Base-by-base conservation (phyloP, 2,888 invertebrate genomes). In the Trilocha varians region DNA sequence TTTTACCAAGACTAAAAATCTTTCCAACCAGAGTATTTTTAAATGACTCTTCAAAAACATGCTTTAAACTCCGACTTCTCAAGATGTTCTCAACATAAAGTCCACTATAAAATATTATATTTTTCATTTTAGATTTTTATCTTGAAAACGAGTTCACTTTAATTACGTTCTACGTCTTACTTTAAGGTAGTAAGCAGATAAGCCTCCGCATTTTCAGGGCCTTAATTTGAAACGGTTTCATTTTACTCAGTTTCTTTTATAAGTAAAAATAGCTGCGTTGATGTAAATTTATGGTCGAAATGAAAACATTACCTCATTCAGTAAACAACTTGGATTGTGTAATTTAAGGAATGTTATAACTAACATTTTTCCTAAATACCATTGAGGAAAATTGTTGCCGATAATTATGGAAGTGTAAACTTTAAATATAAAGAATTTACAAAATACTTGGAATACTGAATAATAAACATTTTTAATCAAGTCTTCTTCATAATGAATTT, bases 201-300 rank as follows among this genome's bases (percentile, higher is more conserved):
- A 48, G 42, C 39, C 32, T 41, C 41, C 43, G 38, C 39, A 45
- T 50, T 48, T 58, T 50, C 48, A 52, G 53, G 44, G 46, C 55
- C 46, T 62, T 58, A 49, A 58, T 59, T 55, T 52, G 47, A 58
- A 58, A 56, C 53, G 50, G 55, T 51, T 59, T 59, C 46, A 50
- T 54, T 53, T 56, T 56, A 40, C 51, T 44, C 42, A 52, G 53
- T 50, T 57, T 44, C 50, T 46, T 40, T 36, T 42, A 45, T 54
- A 59, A 57, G 55, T 56, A 60, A 54, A 56, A 49, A 49, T 50
- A 57, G 53, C 48, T 47, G 43, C 47, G 25, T 25, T 25, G 25
- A 25, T 25, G 25, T 25, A 25, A 25, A 25, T 25, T 25, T 25
- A 25, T 25, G 25, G 1, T 25, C 25, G 11, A 3, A 25, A 25